These are phyloP conservation scores for Heliconius hermathena DNA, from an alignment of 1,140 invertebrate genomes.

Conservation along the genomic window DNA sequence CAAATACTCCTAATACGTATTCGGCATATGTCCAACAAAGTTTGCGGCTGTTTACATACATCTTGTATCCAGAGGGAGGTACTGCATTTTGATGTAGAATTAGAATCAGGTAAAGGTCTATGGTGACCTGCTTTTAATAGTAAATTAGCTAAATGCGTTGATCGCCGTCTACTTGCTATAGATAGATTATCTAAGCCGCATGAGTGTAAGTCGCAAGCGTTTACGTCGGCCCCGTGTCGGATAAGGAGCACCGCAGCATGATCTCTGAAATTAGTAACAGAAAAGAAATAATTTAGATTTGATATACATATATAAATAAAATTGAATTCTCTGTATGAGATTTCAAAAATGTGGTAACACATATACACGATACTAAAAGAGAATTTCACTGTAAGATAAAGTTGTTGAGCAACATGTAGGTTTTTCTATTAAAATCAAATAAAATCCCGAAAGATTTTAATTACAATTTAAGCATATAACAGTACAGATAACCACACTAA, in stretches of 20 bases:
- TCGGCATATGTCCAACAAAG: slow-evolving; percentile 63
- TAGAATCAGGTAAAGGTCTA: slow-evolving; percentile 43
- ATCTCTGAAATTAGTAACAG: slow-evolving; percentile 62
- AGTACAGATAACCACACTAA: too few species aligned
- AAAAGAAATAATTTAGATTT: neutral
- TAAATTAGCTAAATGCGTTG: slow-evolving; percentile 59
- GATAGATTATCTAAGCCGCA: slow-evolving; percentile 75
- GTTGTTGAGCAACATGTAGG: too few species aligned
- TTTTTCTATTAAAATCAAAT: too few species aligned
- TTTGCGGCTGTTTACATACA: slow-evolving; percentile 56
- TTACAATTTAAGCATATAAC: too few species aligned
- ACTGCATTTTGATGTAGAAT: slow-evolving; percentile 40
- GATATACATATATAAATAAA: too few species aligned
- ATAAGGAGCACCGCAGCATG: slow-evolving; percentile 68
- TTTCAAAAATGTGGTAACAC: too few species aligned
- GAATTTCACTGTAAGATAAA: too few species aligned
- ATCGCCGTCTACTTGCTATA: slow-evolving; percentile 63
- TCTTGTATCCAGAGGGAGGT: slow-evolving; percentile 57
- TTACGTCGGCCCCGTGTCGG: slow-evolving; percentile 77
- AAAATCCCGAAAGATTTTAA: too few species aligned
- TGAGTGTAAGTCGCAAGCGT: slow-evolving; percentile 67
- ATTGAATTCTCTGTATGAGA: too few species aligned
- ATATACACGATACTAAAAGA: too few species aligned
- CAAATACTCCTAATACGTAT: slow-evolving; percentile 60
- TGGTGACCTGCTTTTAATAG: slow-evolving; percentile 74